Evolutionary conservation across 2,888 invertebrate genomes (phyloP), one percentile per base, ranked within the genome.

Genomic region (Candidula unifasciata): DNA sequence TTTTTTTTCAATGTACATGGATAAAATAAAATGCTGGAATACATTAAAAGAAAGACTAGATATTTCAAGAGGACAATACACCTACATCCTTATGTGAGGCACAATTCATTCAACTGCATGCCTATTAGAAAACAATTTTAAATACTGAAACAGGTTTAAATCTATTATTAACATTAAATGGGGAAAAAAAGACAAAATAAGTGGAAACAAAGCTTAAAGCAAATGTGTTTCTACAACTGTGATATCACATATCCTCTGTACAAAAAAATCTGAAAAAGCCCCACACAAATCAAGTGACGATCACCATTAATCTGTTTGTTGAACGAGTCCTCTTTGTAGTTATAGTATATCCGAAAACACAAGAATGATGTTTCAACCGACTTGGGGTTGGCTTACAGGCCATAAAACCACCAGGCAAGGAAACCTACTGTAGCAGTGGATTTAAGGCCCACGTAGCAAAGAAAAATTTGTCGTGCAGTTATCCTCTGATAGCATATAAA

Each of bases 401-500:
- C 33, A 33, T 57, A 60, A 54, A 57, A 33, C 8, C 77, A 64
- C 2, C 30, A 30, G n/a, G 60, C 60, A 64, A 60, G 37, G 37
- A 64, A 78, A 60, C 33, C 37, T 78, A 21, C 60, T 24, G 64
- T 5, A 21, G 77, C 76, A 57, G 76, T 33, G 54, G 76, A n/a
- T 10, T 21, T 60, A 66, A 54, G 18, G 52, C 33, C 35, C 27
- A 35, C 33, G 60, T 37, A 64, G 64, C 44, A 44, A 44, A 37
- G n/a, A 6, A 10, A 71, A 73, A n/a, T 27, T 73, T 73, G 3
- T 8, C 2, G 73, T 73, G 71, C 71, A 37, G 71, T 24, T 24
- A 71, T 24, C 8, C 37, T 18, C 27, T 8, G 69, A 24, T 3
- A 24, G 35, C 24, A 71, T 5, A 69, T 37, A 69, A 44, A 13